Evolutionary conservation across 2,888 invertebrate genomes (phyloP).

Genomic region (Sussaba pulchella): DNA sequence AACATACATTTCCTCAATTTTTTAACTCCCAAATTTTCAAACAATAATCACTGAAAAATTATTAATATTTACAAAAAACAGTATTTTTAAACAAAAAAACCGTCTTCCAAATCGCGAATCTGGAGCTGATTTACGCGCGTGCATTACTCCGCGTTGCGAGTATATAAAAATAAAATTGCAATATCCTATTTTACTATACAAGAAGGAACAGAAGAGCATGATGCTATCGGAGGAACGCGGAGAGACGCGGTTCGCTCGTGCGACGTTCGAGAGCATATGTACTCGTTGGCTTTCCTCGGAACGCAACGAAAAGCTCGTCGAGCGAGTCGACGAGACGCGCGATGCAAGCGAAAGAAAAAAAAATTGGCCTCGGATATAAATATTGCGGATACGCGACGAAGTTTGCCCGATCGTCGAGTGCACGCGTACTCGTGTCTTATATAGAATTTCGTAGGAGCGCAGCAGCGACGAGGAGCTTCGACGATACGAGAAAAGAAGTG

Average conservation of each 20-base stretch:
- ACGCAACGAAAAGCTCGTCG: constrained; percentile 12
- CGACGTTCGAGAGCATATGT: constrained; percentile 5
- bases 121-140: too few species aligned
- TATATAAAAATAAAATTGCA: not conserved
- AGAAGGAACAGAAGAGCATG: not conserved
- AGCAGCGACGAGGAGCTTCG: constrained; percentile 1
- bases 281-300: constrained; percentile 13
- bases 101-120: too few species aligned
- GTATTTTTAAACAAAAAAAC: too few species aligned
- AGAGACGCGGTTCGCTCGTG: constrained; percentile 15
- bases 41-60: too few species aligned
- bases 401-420: not conserved
- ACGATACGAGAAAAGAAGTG: constrained; percentile 39
- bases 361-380: constrained; percentile 21
- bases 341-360: not conserved
- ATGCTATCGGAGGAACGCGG: constrained; percentile 22
- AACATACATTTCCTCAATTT: too few species aligned
- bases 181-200: not conserved
- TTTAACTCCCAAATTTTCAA: too few species aligned
- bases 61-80: too few species aligned
- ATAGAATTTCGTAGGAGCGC: constrained; percentile 23
- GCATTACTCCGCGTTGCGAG: too few species aligned
- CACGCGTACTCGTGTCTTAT: constrained; percentile 2
- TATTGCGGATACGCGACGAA: constrained; percentile 1
- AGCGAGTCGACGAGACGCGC: constrained; percentile 37